Evolutionary conservation across 2,113 vertebrate species (phyloP).

Genomic region (Pipa parva): DNA sequence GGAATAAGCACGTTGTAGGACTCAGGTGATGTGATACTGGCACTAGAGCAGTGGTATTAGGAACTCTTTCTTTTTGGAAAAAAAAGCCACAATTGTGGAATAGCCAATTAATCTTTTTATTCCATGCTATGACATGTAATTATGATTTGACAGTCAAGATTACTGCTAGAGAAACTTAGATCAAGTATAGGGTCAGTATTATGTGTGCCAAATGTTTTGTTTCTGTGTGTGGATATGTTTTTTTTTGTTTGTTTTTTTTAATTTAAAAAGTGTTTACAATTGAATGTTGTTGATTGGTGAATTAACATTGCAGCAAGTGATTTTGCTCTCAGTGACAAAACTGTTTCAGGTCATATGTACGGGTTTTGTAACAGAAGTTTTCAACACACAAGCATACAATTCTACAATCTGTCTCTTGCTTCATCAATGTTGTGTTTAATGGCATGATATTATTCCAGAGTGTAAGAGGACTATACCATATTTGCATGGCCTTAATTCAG

Average conservation of each 20-base stretch:
- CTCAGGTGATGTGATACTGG: conserved; percentile 39
- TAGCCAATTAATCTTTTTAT: neutral
- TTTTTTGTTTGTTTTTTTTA: conserved; percentile 44
- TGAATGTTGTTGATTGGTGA: conserved; percentile 2
- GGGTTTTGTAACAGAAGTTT: neutral
- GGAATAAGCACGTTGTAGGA: conserved; percentile 55
- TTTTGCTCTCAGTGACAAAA: neutral
- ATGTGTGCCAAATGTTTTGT: conserved; percentile 55
- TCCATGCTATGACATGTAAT: no score
- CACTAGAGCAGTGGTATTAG: conserved; percentile 5
- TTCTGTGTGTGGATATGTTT: conserved; percentile 9
- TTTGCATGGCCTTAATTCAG: neutral
- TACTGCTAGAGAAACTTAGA: conserved; percentile 18
- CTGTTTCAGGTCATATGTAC: neutral
- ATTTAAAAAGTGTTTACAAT: neutral
- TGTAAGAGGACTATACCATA: neutral
- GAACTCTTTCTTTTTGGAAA: neutral
- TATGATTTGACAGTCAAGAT: neutral
- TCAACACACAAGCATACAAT: no score
- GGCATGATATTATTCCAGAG: neutral
- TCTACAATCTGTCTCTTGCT: no score
- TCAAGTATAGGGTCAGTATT: conserved; percentile 48
- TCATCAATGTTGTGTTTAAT: no score
- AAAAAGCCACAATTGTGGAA: neutral
- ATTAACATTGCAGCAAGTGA: neutral